A percentile compares a stretch with the other conserved stretches of the same genome.
Conservation (phyloP, 2,888 invertebrate genomes). For the Athetis lepigone region DNA sequence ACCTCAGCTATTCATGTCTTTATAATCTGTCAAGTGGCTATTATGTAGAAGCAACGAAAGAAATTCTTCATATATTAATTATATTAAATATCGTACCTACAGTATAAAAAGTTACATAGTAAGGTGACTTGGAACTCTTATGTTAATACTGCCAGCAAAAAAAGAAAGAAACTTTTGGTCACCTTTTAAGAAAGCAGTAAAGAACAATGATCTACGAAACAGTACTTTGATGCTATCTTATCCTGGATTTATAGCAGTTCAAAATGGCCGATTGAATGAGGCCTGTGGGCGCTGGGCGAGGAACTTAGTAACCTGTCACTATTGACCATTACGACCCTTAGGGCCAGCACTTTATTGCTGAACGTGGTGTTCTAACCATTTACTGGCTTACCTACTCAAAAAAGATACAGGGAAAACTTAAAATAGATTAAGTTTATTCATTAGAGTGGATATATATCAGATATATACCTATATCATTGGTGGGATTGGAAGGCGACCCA, state of each 20-base stretch:
- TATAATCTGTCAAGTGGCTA: neutral
- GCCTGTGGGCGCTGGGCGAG: constrained; percentile 55
- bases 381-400: neutral
- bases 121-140: neutral
- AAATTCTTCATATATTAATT: neutral
- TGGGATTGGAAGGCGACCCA: too few relatives aligned
- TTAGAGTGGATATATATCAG: neutral
- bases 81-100: too few relatives aligned
- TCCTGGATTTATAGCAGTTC: constrained; percentile 12
- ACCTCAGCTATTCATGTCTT: constrained; percentile 5
- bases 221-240: constrained; percentile 32
- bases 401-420: constrained; percentile 4
- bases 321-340: constrained; percentile 42
- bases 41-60: neutral
- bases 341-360: constrained; percentile 34
- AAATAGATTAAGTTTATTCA: neutral
- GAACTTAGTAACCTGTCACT: constrained; percentile 44
- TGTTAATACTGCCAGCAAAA: neutral
- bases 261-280: constrained; percentile 35
- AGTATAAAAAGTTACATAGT: too few relatives aligned
- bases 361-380: constrained; percentile 31
- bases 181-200: neutral
- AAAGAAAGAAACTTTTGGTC: neutral
- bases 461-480: neutral
- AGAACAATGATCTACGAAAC: constrained; percentile 19